A percentile compares a stretch with the other conserved stretches of the same genome.
These are phyloP conservation scores for Setophaga kirtlandii DNA, from an alignment of 2,113 vertebrate genomes.

Conservation along the genomic window DNA sequence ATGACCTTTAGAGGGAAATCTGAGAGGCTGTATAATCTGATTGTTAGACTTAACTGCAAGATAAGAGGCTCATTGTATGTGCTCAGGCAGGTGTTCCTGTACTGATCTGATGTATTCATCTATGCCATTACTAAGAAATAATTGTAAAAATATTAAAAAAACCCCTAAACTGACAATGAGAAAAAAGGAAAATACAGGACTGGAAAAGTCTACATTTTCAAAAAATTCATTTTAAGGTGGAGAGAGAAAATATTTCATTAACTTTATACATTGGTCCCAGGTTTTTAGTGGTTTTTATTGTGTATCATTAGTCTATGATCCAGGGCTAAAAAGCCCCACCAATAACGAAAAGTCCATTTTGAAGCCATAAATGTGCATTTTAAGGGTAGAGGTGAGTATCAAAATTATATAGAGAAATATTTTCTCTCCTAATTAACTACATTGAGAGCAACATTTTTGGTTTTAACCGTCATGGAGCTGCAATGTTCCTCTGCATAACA, in stretches of 20 bases:
- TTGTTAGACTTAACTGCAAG: not conserved
- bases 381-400: not conserved
- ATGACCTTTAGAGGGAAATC: not conserved
- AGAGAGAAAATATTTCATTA: not conserved
- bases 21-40: not conserved
- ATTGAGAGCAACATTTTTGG: not conserved
- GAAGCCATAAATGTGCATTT: not conserved
- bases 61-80: not conserved
- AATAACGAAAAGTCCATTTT: not conserved
- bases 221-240: not conserved
- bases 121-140: not conserved
- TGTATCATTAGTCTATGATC: not conserved
- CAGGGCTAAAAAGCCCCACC: not conserved
- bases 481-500: not conserved
- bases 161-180: accelerated
- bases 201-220: not conserved
- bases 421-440: not conserved
- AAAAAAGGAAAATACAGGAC: not conserved
- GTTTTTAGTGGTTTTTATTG: not conserved
- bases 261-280: not conserved
- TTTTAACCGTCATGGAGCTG: not conserved
- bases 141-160: not conserved
- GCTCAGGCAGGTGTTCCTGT: not conserved
- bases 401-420: not conserved
- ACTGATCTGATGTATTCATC: not conserved